These are phyloP conservation scores for Spheniscus humboldti DNA, from an alignment of 2,797 vertebrate species.

Conservation along the genomic window DNA sequence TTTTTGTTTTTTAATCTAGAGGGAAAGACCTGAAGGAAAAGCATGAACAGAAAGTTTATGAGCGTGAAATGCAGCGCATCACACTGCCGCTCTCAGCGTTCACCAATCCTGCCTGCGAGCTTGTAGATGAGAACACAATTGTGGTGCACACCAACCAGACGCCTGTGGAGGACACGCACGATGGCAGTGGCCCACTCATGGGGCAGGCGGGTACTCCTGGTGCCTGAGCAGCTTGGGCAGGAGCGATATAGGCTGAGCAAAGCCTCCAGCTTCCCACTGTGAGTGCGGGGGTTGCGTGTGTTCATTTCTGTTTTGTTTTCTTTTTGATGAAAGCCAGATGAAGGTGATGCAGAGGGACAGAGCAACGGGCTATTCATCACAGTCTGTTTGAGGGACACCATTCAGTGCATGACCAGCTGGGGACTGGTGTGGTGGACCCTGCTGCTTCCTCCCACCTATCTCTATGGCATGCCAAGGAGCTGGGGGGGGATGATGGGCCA, in stretches of 20 bases:
- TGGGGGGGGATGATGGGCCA: not conserved
- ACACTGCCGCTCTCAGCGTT: constrained; percentile 91
- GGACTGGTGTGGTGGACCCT: not conserved
- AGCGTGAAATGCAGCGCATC: constrained; percentile 93
- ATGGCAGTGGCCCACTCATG: constrained; percentile 84
- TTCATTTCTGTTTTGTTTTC: constrained; percentile 55
- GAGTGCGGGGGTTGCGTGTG: constrained; percentile 34
- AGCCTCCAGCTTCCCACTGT: constrained; percentile 39
- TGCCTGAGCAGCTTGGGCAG: constrained; percentile 74
- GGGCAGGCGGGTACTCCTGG: constrained; percentile 89
- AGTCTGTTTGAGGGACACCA: not conserved
- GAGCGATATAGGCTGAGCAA: not conserved
- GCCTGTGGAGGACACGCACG: constrained; percentile 72
- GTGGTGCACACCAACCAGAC: constrained; percentile 80
- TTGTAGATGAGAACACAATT: constrained; percentile 88
- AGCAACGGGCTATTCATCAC: not conserved
- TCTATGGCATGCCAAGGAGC: constrained; percentile 6
- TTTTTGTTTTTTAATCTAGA: constrained; percentile 64
- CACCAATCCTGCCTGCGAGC: constrained; percentile 89
- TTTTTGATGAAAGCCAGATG: constrained; percentile 25
- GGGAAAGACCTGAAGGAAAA: constrained; percentile 86
- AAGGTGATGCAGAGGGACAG: not conserved
- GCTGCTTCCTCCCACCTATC: constrained; percentile 10
- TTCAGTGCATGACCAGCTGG: not conserved
- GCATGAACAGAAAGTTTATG: constrained; percentile 85